Base-by-base conservation (phyloP, 2,113 vertebrate genomes). In the Xyliphius kryptos region DNA sequence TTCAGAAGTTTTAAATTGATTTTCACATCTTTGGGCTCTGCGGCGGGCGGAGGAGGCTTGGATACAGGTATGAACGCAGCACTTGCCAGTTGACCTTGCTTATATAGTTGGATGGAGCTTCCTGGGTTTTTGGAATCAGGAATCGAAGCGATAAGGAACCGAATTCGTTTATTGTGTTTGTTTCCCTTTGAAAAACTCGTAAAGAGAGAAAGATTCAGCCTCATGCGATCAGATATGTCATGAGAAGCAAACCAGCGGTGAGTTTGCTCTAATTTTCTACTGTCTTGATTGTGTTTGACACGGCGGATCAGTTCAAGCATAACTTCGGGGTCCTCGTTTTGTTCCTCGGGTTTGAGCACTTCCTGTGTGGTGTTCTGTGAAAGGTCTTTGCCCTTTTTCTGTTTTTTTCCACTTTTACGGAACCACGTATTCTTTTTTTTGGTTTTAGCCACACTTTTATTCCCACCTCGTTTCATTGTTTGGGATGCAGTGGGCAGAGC, bases 101-200 rank as follows among this genome's bases (percentile, higher is more conserved):
- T 20, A 10, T 67, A 67, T 8, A 60, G 48, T 32, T n/a, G 43
- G 21, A 67, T 54, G 21, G 65, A 53, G 49, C 38, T 21, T 7
- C 58, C 66, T 20, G 58, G 58, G 49, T 26, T 41, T 1, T 26
- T 49, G 36, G 58, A 8, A 53, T 61, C 51, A 11, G 26, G n/a
- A 11, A 61, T 26, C 9, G 66, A 46, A 13, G 66, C 52, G 6
- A 61, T 36, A 13, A 68, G 6, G 14, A 55, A 68, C n/a, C 46
- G 2, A 10, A 40, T 44, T 52, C 2, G 19, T 20, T 55, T 22
- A 1, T 57, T 1, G 36, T 56, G 15, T 49, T 50, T 68, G 19
- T 61, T 62, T 1, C 12, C 41, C 20, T 62, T 37, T 3, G 3
- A 49, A 32, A 56, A 68, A 2, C 8, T 15, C 26, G 9, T 62